phyloP scores from a whole-genome alignment of 2,888 invertebrate species.

The Protophormia terraenovae region DNA sequence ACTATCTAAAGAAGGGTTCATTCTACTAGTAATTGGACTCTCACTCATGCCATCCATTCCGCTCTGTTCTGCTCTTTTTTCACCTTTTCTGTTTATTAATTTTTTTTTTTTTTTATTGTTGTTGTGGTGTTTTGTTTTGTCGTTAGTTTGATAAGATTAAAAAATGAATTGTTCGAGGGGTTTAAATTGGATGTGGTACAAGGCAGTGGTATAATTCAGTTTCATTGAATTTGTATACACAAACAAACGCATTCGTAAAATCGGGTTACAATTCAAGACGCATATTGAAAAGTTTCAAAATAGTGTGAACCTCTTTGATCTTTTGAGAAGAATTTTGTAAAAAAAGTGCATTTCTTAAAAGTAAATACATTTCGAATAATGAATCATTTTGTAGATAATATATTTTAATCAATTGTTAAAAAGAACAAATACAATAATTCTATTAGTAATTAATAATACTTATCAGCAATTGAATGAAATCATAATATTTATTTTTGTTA shows the following conservation, averaged over 20 bases:
- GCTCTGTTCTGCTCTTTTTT: neutral
- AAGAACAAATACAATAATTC: too few species aligned
- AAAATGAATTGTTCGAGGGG: slow-evolving; percentile 9
- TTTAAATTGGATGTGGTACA: slow-evolving; percentile 9
- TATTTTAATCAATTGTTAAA: too few species aligned
- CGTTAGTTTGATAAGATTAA: slow-evolving; percentile 59
- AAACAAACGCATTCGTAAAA: neutral
- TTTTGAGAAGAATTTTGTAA: neutral
- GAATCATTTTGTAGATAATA: neutral
- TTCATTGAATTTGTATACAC: slow-evolving; percentile 16
- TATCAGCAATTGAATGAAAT: too few species aligned
- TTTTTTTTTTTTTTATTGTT: slow-evolving; percentile 10
- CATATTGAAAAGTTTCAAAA: neutral
- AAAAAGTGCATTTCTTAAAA: neutral
- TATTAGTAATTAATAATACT: too few species aligned
- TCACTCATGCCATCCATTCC: neutral
- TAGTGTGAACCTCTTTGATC: neutral
- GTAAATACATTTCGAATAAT: neutral
- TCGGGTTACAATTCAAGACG: neutral
- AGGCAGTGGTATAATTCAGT: slow-evolving; percentile 8
- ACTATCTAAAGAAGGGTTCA: neutral
- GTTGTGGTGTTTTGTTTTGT: neutral
- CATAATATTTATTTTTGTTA: too few species aligned
- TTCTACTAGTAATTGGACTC: neutral
- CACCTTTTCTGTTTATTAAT: neutral